These are phyloP conservation scores for Apis laboriosa DNA, from an alignment of 1,140 invertebrate genomes.

Conservation along the genomic window DNA sequence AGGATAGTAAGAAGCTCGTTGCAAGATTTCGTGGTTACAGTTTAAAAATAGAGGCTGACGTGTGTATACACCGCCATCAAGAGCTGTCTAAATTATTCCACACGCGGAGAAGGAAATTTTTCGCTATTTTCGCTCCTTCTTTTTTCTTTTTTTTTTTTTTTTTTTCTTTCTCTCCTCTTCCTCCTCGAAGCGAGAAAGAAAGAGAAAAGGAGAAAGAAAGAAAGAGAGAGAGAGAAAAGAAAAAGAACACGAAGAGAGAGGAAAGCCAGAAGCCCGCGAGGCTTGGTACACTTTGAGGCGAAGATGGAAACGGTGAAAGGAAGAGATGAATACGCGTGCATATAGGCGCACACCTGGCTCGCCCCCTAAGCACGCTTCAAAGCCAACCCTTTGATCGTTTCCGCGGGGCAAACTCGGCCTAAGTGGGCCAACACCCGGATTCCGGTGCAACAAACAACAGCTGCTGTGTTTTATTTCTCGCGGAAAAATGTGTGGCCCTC, in stretches of 20 bases:
- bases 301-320: conserved; percentile 40
- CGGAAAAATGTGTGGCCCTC: not conserved
- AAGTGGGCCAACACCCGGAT: conserved; percentile 45
- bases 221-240: not conserved
- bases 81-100: conserved; percentile 23
- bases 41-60: conserved; percentile 4
- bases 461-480: conserved; percentile 23
- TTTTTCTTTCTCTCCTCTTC: no score
- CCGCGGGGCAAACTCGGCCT: conserved; percentile 42
- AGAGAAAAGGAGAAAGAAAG: not conserved
- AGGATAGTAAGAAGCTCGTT: not conserved
- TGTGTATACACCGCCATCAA: not conserved
- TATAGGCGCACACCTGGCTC: not conserved
- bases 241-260: not conserved
- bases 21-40: not conserved
- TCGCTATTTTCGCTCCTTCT: not conserved
- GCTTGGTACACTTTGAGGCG: conserved; percentile 16
- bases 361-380: conserved; percentile 19
- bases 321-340: conserved; percentile 32
- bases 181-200: not conserved
- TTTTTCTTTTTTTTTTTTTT: not conserved
- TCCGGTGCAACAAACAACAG: conserved; percentile 27
- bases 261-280: conserved; percentile 3
- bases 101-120: not conserved
- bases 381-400: conserved; percentile 40